Base-by-base conservation (phyloP, 2,797 vertebrate genomes). In the Onychomys leucogaster region DNA sequence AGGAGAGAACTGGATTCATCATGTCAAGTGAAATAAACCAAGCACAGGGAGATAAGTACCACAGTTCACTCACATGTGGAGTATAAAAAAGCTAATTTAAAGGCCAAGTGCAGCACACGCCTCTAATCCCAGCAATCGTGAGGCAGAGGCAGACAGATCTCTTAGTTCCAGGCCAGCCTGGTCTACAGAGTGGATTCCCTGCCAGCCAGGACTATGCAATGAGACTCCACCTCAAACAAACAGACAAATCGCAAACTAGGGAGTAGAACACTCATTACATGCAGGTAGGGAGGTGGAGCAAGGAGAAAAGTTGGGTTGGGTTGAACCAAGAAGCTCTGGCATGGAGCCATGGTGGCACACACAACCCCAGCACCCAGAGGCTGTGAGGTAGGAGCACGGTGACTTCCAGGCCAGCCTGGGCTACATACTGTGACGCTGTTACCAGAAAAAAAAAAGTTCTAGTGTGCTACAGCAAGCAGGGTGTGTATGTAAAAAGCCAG, bases 41-140 rank as follows among this genome's bases (percentile, higher is more conserved):
- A 52, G 34, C 12, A 25, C 13, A 73, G 65, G n/a, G 34, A 61
- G 52, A 82, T 2, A 65, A 73, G 25, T 80, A 81, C 14, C 52
- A 41, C 25, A 37, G 43, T 55, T 73, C 65, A 71, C 4, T 71
- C 52, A 71, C 7, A 37, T 0, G 12, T 25, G 5, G 55, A 88
- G 61, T 81, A 81, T 71, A 41, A 71, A 43, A 61, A 73, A 43
- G 57, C 13, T 32, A 21, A 73, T 37, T 71, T 10, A 4, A 63
- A 17, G 17, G 10, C 5, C 29, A 13, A 29, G 29, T 34, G 17
- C 6, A 10, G 27, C 5, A 0, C 41, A 76, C 0, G 19, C 82
- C 61, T 46, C 49, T 65, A 67, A 8, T 34, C 61, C 2, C 16
- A 85, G 29, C 29, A 84, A 2, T 3, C 4, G 5, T 32, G 61